Evolutionary conservation across 2,888 invertebrate species (phyloP).

Genomic region (Chloroclystis v-ata): DNA sequence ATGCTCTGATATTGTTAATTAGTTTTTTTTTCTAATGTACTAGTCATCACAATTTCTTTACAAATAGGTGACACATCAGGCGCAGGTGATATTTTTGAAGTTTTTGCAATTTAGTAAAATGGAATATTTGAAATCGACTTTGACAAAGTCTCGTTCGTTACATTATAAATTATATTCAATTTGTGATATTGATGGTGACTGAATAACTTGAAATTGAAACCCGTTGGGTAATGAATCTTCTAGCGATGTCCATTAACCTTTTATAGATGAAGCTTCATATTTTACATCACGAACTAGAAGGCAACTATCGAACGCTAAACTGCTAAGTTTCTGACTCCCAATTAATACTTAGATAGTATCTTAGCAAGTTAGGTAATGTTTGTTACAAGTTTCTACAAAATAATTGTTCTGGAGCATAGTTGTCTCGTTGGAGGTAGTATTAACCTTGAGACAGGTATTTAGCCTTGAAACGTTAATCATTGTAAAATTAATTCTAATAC

Average conservation of each 20-base stretch:
- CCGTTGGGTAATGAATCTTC: neutral
- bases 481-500: no score
- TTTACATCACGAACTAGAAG: conserved; percentile 20
- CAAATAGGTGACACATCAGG: no score
- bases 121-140: neutral
- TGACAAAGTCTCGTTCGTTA: neutral
- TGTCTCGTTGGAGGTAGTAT: conserved; percentile 1
- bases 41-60: no score
- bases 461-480: no score
- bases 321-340: conserved; percentile 28
- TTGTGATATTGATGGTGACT: neutral
- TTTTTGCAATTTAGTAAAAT: no score
- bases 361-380: conserved; percentile 24
- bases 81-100: no score
- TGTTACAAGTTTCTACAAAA: conserved; percentile 28
- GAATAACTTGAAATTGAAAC: neutral
- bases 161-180: neutral
- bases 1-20: no score
- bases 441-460: neutral
- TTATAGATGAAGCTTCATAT: conserved; percentile 20
- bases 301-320: conserved; percentile 22
- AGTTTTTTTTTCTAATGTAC: no score
- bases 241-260: conserved; percentile 4
- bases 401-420: conserved; percentile 23
- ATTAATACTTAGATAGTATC: conserved; percentile 32